Evolutionary conservation across 2,113 vertebrate genomes (phyloP), one percentile per base, ranked within the genome.

Genomic region (Pachycephala philippinensis): DNA sequence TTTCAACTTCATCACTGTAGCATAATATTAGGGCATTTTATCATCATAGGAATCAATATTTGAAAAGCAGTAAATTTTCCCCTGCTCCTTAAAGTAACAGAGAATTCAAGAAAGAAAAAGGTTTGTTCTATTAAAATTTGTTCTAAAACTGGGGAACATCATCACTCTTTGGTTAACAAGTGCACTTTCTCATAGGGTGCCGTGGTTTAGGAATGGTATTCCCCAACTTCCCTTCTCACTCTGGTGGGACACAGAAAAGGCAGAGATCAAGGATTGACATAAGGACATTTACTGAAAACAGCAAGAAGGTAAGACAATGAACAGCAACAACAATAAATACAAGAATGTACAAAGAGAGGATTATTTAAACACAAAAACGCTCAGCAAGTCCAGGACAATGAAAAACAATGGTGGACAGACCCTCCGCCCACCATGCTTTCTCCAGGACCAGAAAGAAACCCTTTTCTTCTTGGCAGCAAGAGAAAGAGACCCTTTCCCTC

Each of bases 401-500:
- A 28, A 50, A 56, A 72, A 13, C 12, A 57, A 19, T 11, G 6
- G 14, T 1, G 1, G 50, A 50, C 50, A 49, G 21, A 27, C 10
- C 26, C 22, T 37, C 30, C 1, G 4, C 9, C 14, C 10, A 15
- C 26, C 22, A 37, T 0, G 0, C 22, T 37, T 31, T 33, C 59
- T 11, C 22, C 37, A 44, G 10, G 18, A 63, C 10, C 24, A 63
- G 40, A 21, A 70, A 40, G 7, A 53, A 87, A 24, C 6, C 5
- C 9, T 15, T 24, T 40, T 78, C 19, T n/a, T 45, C 39, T 30
- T 5, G 2, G 4, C 6, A 31, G 27, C 27, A 31, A 23, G 21
- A 42, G 8, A 33, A 37, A 28, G 50, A 57, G 37, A 37, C 8
- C 12, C 27, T 50, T 28, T 42, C 15, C 27, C 37, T 23, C 5